Evolutionary conservation across 2,113 vertebrate species (phyloP), one percentile per base, ranked within the genome.

Genomic region (Maylandia zebra): DNA sequence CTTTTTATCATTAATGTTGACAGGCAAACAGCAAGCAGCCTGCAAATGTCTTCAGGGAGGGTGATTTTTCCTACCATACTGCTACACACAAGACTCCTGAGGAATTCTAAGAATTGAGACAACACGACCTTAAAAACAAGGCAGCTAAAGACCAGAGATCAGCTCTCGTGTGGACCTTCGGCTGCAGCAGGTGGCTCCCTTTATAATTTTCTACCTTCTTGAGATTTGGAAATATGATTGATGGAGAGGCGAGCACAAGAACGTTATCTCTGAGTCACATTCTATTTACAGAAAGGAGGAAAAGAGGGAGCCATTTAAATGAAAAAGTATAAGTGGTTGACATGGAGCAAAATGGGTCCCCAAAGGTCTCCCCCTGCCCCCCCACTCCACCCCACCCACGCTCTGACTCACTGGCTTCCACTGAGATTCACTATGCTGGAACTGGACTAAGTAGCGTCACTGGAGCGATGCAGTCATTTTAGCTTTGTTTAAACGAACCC

Each of bases 71-170:
- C 36, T 38, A 43, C n/a, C 56, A 22, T 8, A n/a, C 43, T 45
- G n/a, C 24, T 32, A 27, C 5, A 82, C 2, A 14, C 17, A 45
- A 85, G 81, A 57, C 84, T 82, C 79, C 43, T 48, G 69, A 89
- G 86, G 86, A 93, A 93, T 94, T 90, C 84, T 88, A 85, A 66
- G 82, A 89, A 90, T 83, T 69, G 82, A 86, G 82, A 45, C n/a
- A 11, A 34, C 45, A 78, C 3, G 2, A 30, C 24, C 16, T 76
- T 50, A 76, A 76, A 78, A 32, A 78, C 27, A 34, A 13, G 27
- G 45, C 45, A 34, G 17, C 27, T n/a, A 3, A 61, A 86, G 81
- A 87, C 55, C 59, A 50, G 53, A 79, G 66, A 80, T 22, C 85
- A 30, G 45, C 32, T 90, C 90, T 85, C 81, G 53, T 2, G 34